These are phyloP conservation scores for Uria lomvia DNA, from an alignment of 2,113 vertebrate species.

Conservation along the genomic window DNA sequence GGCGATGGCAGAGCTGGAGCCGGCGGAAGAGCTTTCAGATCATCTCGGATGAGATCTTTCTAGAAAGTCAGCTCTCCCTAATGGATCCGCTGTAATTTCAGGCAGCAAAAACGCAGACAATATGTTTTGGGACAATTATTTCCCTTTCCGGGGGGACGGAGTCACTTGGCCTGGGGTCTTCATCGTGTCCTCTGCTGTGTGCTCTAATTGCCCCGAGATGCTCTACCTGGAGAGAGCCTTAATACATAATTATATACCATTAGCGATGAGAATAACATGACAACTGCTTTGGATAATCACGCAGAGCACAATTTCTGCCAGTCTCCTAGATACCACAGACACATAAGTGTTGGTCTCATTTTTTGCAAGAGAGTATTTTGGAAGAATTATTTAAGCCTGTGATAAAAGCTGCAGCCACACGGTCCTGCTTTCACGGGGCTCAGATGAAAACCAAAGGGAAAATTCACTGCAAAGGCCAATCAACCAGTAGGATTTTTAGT, in stretches of 20 bases:
- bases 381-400: neutral
- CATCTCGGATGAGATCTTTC: conserved; percentile 9
- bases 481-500: neutral
- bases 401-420: neutral
- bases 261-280: conserved; percentile 34
- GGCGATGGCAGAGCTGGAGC: neutral
- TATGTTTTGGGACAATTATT: conserved; percentile 41
- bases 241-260: conserved; percentile 39
- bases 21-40: conserved; percentile 13
- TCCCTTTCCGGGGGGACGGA: conserved; percentile 32
- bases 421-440: neutral
- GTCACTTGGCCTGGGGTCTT: conserved; percentile 29
- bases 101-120: conserved; percentile 26
- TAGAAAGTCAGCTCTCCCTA: conserved; percentile 13
- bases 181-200: neutral
- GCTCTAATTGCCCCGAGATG: conserved; percentile 41
- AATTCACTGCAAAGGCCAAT: neutral
- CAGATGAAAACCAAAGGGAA: neutral
- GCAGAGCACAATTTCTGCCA: conserved; percentile 28
- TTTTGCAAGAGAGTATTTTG: conserved; percentile 5
- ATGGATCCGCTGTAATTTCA: neutral
- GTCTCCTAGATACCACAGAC: conserved; percentile 60
- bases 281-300: conserved; percentile 53
- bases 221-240: conserved; percentile 52
- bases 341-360: neutral